Conservation (phyloP, 1,140 invertebrate genomes). For the Cyclargus thomasi region DNA sequence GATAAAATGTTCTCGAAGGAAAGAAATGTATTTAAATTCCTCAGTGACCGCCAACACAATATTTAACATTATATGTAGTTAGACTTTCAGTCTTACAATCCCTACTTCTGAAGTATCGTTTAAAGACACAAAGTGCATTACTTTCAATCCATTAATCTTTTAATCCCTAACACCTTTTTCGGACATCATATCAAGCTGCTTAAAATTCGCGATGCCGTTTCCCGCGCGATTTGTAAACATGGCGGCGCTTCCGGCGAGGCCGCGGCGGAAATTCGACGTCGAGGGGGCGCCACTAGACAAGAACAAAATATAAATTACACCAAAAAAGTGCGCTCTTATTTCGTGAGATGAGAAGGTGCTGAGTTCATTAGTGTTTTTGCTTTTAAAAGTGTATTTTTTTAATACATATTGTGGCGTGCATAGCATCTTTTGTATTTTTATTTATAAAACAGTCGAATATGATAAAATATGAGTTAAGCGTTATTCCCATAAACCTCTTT, state of each 20-base stretch:
- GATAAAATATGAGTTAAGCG: too few relatives aligned
- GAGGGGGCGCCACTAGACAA: conserved; percentile 27
- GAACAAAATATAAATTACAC: conserved; percentile 5
- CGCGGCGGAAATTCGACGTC: conserved; percentile 64
- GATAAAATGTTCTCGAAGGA: too few relatives aligned
- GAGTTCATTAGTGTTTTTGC: conserved; percentile 1
- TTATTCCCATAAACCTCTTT: too few relatives aligned
- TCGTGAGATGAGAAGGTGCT: background rate
- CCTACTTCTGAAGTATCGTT: too few relatives aligned
- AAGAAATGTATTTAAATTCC: background rate
- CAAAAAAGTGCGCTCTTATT: conserved; percentile 4
- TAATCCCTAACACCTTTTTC: conserved; percentile 28
- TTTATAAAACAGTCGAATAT: too few relatives aligned
- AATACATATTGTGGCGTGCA: too few relatives aligned
- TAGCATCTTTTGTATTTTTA: too few relatives aligned
- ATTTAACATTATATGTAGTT: too few relatives aligned
- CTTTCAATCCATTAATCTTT: conserved; percentile 19
- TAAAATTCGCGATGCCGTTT: conserved; percentile 63
- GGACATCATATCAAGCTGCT: conserved; percentile 42
- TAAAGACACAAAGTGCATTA: background rate
- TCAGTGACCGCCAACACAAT: background rate
- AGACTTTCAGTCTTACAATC: too few relatives aligned
- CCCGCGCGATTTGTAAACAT: conserved; percentile 70
- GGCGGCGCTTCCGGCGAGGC: conserved; percentile 62
- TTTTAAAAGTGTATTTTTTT: too few relatives aligned